These are phyloP conservation scores for Staurois parvus DNA, from an alignment of 2,797 vertebrate genomes.

Conservation along the genomic window DNA sequence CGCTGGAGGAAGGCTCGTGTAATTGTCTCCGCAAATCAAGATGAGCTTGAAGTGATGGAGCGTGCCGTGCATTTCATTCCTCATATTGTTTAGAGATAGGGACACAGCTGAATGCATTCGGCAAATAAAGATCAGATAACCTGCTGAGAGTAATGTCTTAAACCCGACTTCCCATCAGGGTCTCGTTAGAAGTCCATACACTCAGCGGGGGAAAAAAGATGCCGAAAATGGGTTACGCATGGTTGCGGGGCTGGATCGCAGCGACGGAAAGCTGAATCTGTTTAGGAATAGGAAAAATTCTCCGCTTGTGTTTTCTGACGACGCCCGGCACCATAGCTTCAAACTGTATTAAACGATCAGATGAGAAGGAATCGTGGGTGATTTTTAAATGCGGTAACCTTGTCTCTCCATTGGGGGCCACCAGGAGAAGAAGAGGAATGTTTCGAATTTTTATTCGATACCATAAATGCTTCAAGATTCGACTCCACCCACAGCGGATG, in stretches of 20 bases:
- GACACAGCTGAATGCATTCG: conserved; percentile 77
- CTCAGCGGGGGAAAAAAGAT: conserved; percentile 68
- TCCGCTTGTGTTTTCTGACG: conserved; percentile 25
- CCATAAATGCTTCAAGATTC: too few species aligned
- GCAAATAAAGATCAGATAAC: conserved; percentile 79
- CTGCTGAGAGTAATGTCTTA: conserved; percentile 78
- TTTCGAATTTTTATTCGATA: neutral
- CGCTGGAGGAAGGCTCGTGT: conserved; percentile 63
- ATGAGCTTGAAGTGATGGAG: conserved; percentile 74
- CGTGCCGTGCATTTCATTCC: conserved; percentile 75
- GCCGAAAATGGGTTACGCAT: conserved; percentile 73
- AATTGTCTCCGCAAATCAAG: conserved; percentile 72
- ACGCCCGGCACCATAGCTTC: neutral
- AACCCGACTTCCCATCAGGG: conserved; percentile 75
- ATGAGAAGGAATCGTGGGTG: neutral
- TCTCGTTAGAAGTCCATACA: conserved; percentile 77
- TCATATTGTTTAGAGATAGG: conserved; percentile 77
- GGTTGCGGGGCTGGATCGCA: conserved; percentile 69
- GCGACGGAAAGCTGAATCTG: conserved; percentile 71
- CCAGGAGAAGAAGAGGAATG: neutral
- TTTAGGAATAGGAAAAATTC: conserved; percentile 69
- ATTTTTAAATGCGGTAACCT: conserved; percentile 19
- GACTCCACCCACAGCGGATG: neutral
- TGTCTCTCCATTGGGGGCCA: neutral
- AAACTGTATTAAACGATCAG: conserved; percentile 8